Conservation (phyloP, 2,113 vertebrate species). For the Suncus etruscus region DNA sequence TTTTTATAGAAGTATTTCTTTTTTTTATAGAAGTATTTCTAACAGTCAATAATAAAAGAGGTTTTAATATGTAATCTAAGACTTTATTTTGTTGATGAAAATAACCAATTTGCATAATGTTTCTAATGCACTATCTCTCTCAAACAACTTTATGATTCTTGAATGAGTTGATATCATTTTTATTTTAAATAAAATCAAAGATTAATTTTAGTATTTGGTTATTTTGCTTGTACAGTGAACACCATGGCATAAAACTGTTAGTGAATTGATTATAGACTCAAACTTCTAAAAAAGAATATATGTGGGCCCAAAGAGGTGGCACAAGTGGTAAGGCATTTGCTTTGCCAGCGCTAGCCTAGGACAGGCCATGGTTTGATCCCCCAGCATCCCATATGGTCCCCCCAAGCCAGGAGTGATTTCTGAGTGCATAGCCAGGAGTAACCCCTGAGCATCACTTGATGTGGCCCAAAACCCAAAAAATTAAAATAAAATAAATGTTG, state of each 20-base stretch:
- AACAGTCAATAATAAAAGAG: conserved; percentile 32
- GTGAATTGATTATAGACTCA: not conserved
- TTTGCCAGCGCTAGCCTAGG: too few relatives aligned
- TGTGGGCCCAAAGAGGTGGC: too few relatives aligned
- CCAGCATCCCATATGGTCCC: too few relatives aligned
- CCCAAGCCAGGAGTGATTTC: too few relatives aligned
- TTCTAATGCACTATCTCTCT: not conserved
- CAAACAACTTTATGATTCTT: not conserved
- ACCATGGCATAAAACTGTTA: not conserved
- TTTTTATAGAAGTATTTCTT: conserved; percentile 27
- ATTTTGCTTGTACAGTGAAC: not conserved
- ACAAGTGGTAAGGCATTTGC: too few relatives aligned
- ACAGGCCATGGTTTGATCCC: too few relatives aligned
- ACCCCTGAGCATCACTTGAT: too few relatives aligned
- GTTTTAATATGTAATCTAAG: conserved; percentile 3
- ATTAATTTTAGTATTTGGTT: not conserved
- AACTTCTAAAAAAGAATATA: not conserved
- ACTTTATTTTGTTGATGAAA: conserved; percentile 60
- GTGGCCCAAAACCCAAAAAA: too few relatives aligned
- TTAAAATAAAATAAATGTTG: not conserved
- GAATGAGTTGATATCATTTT: not conserved
- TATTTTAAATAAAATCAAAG: conserved; percentile 32
- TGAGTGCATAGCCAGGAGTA: too few relatives aligned
- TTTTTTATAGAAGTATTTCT: conserved; percentile 35
- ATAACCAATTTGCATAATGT: conserved; percentile 21